Base-by-base conservation (phyloP, 2,888 invertebrate species). In the Eumerus sabulonum region DNA sequence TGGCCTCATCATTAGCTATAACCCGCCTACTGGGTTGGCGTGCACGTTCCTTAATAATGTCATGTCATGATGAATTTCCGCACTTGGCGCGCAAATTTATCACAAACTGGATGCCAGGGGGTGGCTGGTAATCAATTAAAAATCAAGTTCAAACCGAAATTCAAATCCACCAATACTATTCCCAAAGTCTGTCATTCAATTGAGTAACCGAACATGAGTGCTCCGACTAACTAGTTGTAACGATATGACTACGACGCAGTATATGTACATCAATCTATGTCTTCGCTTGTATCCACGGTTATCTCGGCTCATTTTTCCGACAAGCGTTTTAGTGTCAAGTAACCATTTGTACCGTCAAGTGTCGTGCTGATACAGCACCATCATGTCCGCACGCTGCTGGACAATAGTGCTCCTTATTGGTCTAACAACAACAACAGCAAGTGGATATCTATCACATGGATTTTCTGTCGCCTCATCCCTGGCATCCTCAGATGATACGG, bases 41-140 rank as follows among this genome's bases (percentile, higher is more conserved):
- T 53, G 47, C 53, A 53, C 60, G 60, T 54, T 73, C 48, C 63
- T 35, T 48, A 62, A 54, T 36, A 64, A 74, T 68, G 77, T 74
- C 63, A 68, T 54, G 64, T 45, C 53, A 73, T 74, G 79, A 79
- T 74, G 68, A 64, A 64, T 70, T 60, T 79, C 74, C 68, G 74
- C 79, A 68, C 59, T 70, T 56, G 74, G 59, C 48, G 62, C 56
- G 38, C 59, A 70, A 60, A 79, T 74, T 79, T 77, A 63, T 63
- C 7, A 7, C 27, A 40, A 40, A 40, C 5, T 40, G 9, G 27
- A 27, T 7, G 7, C 27, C 3, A 27, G 27, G 7, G 27, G 27
- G 27, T 4, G 27, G 27, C 7, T 4, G 27, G 27, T 14, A 4
- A n/a, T 36, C 57, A 50, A 68, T 59, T 53, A 73, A 53, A 71